Evolutionary conservation across 2,113 vertebrate species (phyloP).

Genomic region (Nannobrachium achirus): DNA sequence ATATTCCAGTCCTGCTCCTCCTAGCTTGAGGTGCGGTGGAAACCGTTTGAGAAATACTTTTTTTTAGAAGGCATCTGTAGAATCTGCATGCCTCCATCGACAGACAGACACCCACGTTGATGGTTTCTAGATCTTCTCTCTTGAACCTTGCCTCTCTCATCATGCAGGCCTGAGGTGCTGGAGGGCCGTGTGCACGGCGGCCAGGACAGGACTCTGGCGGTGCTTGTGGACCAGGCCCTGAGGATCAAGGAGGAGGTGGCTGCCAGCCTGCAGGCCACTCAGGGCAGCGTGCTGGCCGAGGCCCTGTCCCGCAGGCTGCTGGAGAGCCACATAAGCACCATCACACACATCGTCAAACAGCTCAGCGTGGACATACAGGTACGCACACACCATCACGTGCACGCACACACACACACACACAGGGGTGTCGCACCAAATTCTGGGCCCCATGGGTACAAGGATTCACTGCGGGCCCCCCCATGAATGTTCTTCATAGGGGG

Average conservation of each 20-base stretch:
- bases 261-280: conserved; percentile 68
- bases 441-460: no score
- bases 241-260: conserved; percentile 82
- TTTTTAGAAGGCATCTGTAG: no score
- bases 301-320: conserved; percentile 75
- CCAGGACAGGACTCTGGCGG: conserved; percentile 77
- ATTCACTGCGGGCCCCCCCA: no score
- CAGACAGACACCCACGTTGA: background rate
- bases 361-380: conserved; percentile 85
- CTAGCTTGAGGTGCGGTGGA: no score
- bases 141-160: conserved; percentile 13
- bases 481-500: no score
- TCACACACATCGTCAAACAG: conserved; percentile 83
- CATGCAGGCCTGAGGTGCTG: conserved; percentile 52
- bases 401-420: no score
- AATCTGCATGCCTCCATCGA: no score
- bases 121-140: no score
- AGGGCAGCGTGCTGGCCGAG: conserved; percentile 69
- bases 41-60: no score
- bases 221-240: conserved; percentile 84
- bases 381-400: background rate
- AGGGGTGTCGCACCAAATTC: no score
- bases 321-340: conserved; percentile 84
- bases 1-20: no score
- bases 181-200: conserved; percentile 69